These are phyloP conservation scores for Lepisosteus osseus DNA, from an alignment of 2,113 vertebrate genomes.

Conservation along the genomic window DNA sequence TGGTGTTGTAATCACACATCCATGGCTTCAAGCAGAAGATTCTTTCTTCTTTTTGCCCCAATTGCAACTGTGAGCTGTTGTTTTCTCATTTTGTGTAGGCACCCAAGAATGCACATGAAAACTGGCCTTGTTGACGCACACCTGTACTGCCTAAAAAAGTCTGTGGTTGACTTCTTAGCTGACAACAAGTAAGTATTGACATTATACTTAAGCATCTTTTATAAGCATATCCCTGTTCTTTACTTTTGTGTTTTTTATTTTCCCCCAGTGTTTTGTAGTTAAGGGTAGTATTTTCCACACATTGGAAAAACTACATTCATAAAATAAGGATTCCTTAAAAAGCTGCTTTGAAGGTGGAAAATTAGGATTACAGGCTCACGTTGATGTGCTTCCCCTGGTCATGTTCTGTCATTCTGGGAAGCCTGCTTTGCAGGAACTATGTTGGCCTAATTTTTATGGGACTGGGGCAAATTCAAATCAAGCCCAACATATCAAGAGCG, in stretches of 20 bases:
- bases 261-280: background rate
- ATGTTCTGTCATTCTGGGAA: too few species aligned
- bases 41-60: background rate
- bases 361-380: too few species aligned
- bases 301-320: too few species aligned
- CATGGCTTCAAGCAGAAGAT: background rate
- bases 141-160: slow-evolving; percentile 96
- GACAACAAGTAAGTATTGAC: slow-evolving; percentile 81
- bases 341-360: too few species aligned
- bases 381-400: too few species aligned
- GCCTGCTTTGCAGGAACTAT: too few species aligned
- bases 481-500: too few species aligned
- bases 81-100: slow-evolving; percentile 58
- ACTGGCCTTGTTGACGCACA: slow-evolving; percentile 93
- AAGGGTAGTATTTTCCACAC: too few species aligned
- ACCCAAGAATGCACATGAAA: slow-evolving; percentile 90
- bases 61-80: background rate
- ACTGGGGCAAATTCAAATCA: too few species aligned
- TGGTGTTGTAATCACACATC: background rate
- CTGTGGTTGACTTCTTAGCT: slow-evolving; percentile 86
- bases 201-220: background rate
- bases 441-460: too few species aligned
- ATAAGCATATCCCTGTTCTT: background rate
- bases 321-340: too few species aligned
- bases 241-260: background rate